Evolutionary conservation across 2,888 invertebrate genomes (phyloP), one percentile per base, ranked within the genome.

Genomic region (Volucella zonaria): DNA sequence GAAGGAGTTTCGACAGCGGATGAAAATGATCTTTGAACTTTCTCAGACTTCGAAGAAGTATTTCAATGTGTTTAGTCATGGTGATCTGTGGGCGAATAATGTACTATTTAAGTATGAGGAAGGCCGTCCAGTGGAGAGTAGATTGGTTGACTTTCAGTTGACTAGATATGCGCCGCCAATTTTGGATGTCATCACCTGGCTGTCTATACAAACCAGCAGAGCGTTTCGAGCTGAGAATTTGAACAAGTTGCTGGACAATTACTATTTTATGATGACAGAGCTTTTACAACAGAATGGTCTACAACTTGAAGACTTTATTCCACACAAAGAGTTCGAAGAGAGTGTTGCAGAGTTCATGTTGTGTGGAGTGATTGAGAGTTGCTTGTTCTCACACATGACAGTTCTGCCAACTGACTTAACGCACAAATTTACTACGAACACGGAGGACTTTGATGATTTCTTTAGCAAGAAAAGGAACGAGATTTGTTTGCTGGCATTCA

Each of bases 91-190:
- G 93, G 89, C 92, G 0, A 92, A 92, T 71, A 93, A 93, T 86
- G 78, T 92, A 0, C 89, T 93, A 89, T 92, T 92, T 47, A 89
- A 89, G 18, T 91, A 92, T 51, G 89, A 89, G 2, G 90, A 90
- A 11, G 88, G 91, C 0, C 89, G 89, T 43, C 93, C 94, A 1
- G 91, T 93, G 2, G 93, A 94, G 40, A 95, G 95, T 87, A 89
- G 94, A 43, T 89, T 96, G 10, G 93, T 96, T 2, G 96, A 96
- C 90, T 96, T 94, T 88, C 96, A 96, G 90, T 92, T 95, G 64
- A 91, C 93, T 0, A 92, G 94, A 38, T 95, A 94, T 88, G 93
- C 93, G 14, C 95, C 95, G 0, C 94, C 95, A 0, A 93, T 94
- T 18, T 93, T 95, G 58, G 96, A 96, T 87, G 88, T 94, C 4